phyloP scores from a whole-genome alignment of 2,888 invertebrate genomes.

The Synanthedon myopaeformis region DNA sequence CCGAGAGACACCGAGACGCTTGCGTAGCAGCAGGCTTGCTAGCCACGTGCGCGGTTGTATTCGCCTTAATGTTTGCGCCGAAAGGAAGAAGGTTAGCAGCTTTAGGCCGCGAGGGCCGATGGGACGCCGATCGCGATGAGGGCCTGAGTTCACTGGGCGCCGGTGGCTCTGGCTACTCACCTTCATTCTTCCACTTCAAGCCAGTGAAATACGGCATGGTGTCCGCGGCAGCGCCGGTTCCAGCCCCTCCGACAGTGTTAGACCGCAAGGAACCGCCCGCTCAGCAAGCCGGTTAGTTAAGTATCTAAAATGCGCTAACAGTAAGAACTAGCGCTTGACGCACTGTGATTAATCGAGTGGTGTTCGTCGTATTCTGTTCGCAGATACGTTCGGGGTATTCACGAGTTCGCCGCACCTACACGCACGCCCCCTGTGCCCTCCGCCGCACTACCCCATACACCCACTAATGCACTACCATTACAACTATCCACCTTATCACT shows the following conservation, averaged over 20 bases:
- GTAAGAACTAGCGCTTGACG: slow-evolving; percentile 60
- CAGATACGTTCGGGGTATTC: slow-evolving; percentile 62
- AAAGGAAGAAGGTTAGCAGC: slow-evolving; percentile 93
- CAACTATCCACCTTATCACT: slow-evolving; percentile 61
- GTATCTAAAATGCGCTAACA: slow-evolving; percentile 62
- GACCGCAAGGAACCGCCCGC: slow-evolving; percentile 68
- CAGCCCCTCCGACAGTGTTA: slow-evolving; percentile 48
- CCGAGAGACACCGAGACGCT: slow-evolving; percentile 85
- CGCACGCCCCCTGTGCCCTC: slow-evolving; percentile 59
- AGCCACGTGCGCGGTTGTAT: slow-evolving; percentile 85
- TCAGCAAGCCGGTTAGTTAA: slow-evolving; percentile 71
- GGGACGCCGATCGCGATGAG: slow-evolving; percentile 85
- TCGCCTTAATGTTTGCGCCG: slow-evolving; percentile 94
- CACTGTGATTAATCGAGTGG: slow-evolving; percentile 36
- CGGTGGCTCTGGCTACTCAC: slow-evolving; percentile 86
- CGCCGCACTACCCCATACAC: slow-evolving; percentile 66
- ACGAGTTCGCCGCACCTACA: slow-evolving; percentile 54
- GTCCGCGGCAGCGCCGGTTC: slow-evolving; percentile 55
- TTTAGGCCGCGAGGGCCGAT: slow-evolving; percentile 89
- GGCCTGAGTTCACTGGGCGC: slow-evolving; percentile 83
- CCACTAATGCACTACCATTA: slow-evolving; percentile 62
- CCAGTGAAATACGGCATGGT: slow-evolving; percentile 84
- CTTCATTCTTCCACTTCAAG: slow-evolving; percentile 93
- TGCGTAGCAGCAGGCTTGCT: slow-evolving; percentile 92
- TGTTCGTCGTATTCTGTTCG: slow-evolving; percentile 43